Percentiles rank a stretch among this genome's conserved stretches.
phyloP scores from a whole-genome alignment of 2,797 vertebrate genomes.

The Aldrovandia affinis region DNA sequence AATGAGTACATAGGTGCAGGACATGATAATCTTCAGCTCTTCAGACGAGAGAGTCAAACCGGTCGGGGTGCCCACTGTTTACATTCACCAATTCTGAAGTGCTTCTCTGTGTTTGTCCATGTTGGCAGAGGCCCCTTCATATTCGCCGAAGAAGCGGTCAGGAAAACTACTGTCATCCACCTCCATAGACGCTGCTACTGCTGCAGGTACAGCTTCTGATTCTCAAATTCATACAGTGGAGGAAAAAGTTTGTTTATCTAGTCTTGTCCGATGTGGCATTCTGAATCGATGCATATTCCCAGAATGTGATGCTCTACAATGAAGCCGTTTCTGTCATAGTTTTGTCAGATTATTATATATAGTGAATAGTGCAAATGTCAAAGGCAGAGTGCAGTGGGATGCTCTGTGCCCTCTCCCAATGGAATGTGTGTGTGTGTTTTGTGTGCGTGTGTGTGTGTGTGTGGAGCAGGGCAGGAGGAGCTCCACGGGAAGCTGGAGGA shows the following conservation, averaged over 20 bases:
- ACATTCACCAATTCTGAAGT: not conserved
- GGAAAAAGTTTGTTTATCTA: not conserved
- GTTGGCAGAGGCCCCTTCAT: slow-evolving; percentile 58
- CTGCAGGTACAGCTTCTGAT: slow-evolving; percentile 49
- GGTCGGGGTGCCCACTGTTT: not conserved
- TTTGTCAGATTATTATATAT: not conserved
- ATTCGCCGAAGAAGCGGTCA: slow-evolving; percentile 42
- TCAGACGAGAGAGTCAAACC: not conserved
- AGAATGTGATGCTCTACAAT: not conserved
- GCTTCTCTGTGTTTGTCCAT: not conserved
- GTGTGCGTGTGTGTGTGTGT: slow-evolving; percentile 45
- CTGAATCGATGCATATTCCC: not conserved
- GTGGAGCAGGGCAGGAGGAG: slow-evolving; percentile 61
- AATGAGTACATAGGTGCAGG: slow-evolving; percentile 72
- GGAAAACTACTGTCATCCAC: slow-evolving; percentile 14
- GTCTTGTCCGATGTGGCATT: not conserved
- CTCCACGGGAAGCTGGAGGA: slow-evolving; percentile 79
- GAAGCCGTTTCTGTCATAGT: not conserved
- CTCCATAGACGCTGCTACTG: slow-evolving; percentile 16
- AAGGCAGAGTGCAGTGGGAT: no score
- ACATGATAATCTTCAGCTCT: no score
- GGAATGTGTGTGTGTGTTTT: no score
- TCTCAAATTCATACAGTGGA: not conserved
- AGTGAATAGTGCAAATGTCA: no score
- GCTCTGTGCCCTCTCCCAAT: slow-evolving; percentile 9